Conservation (phyloP, 2,888 invertebrate genomes). For the Ornithoptera priamus region DNA sequence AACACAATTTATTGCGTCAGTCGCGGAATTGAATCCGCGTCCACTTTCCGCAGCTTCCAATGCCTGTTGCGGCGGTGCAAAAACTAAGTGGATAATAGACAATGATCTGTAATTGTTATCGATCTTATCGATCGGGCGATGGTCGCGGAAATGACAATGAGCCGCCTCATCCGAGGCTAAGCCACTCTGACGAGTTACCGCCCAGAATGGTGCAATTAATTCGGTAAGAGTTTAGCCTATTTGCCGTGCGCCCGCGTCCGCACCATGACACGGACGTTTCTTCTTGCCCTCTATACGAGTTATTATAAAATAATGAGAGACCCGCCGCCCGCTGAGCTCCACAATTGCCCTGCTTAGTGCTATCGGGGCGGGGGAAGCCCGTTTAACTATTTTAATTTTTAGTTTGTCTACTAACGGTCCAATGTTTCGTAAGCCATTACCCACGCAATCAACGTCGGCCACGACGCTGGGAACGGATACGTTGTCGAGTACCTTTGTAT, state of each 20-base stretch:
- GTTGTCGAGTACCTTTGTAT: conserved; percentile 10
- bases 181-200: conserved; percentile 65
- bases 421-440: conserved; percentile 66
- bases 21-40: conserved; percentile 13
- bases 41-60: conserved; percentile 12
- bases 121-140: conserved; percentile 38
- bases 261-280: conserved; percentile 72
- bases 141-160: conserved; percentile 51
- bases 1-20: conserved; percentile 7
- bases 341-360: conserved; percentile 79
- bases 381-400: conserved; percentile 80
- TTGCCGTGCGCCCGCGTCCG: conserved; percentile 48
- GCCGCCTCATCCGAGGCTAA: conserved; percentile 34
- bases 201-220: conserved; percentile 75
- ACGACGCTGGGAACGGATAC: conserved; percentile 11
- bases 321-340: conserved; percentile 74
- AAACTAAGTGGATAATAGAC: conserved; percentile 32
- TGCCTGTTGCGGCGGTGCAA: conserved; percentile 24
- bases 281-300: conserved; percentile 64
- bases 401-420: conserved; percentile 77
- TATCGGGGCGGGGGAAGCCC: conserved; percentile 60
- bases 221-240: conserved; percentile 65
- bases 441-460: conserved; percentile 37
- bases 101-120: conserved; percentile 44
- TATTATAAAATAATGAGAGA: conserved; percentile 80